Conservation (phyloP, 2,888 invertebrate genomes). For the Hyles lineata region DNA sequence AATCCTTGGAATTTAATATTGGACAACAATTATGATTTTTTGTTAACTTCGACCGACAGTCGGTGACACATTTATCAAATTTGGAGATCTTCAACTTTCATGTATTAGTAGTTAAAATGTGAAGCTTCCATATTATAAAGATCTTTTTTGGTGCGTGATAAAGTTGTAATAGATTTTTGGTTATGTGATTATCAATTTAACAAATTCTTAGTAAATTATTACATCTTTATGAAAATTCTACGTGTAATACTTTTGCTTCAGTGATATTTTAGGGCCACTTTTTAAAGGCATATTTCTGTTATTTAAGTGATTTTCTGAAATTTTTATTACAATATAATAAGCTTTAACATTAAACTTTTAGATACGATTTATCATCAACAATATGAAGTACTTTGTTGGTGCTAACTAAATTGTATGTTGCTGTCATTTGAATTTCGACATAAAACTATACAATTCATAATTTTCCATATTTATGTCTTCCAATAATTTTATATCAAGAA, state of each 20-base stretch:
- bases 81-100: neutral
- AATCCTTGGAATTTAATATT: no score
- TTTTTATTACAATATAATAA: neutral
- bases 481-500: neutral
- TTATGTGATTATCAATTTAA: no score
- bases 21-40: no score
- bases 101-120: neutral
- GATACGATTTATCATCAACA: neutral
- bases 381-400: no score
- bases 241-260: neutral
- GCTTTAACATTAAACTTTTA: neutral
- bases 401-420: no score
- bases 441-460: no score
- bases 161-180: neutral
- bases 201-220: no score
- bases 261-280: neutral
- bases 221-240: no score
- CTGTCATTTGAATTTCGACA: no score
- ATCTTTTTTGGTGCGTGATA: neutral
- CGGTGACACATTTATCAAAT: neutral
- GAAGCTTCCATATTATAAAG: neutral
- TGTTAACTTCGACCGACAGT: neutral
- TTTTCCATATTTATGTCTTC: constrained; percentile 15
- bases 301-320: neutral
- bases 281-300: neutral